These are phyloP conservation scores for Anthoscopus minutus DNA, from an alignment of 2,113 vertebrate species.

Conservation along the genomic window DNA sequence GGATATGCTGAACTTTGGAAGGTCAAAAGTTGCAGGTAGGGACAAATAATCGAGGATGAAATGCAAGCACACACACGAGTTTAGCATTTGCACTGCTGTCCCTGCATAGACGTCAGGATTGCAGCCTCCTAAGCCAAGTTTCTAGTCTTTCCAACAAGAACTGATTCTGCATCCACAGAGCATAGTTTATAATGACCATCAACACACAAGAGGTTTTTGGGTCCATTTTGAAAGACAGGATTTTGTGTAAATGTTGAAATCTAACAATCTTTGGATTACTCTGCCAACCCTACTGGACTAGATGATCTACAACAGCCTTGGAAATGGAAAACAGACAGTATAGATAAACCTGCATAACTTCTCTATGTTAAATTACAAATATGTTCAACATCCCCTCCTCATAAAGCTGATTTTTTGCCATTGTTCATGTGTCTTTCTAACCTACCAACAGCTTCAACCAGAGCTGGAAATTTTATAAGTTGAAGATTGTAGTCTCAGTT, in stretches of 20 bases:
- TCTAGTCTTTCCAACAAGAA: not conserved
- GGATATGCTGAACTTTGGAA: not conserved
- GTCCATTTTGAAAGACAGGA: not conserved
- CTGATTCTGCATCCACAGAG: not conserved
- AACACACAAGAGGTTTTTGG: not conserved
- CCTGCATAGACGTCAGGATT: not conserved
- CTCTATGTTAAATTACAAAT: not conserved
- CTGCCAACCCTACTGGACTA: not conserved
- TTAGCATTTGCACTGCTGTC: accelerated
- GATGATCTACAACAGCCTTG: not conserved
- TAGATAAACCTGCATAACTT: not conserved
- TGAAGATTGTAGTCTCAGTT: not conserved
- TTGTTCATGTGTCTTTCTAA: not conserved
- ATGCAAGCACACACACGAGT: not conserved
- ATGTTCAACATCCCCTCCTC: not conserved
- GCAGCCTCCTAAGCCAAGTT: not conserved
- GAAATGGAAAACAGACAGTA: not conserved
- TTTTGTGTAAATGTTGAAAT: not conserved
- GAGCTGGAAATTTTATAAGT: not conserved
- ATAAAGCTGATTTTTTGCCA: not conserved
- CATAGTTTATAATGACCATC: not conserved
- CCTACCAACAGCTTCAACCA: not conserved
- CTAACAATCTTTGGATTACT: not conserved
- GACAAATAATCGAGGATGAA: not conserved
- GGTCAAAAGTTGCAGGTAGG: not conserved